Base-by-base conservation (phyloP, 2,113 vertebrate genomes). In the Phrynosoma blainvillii region DNA sequence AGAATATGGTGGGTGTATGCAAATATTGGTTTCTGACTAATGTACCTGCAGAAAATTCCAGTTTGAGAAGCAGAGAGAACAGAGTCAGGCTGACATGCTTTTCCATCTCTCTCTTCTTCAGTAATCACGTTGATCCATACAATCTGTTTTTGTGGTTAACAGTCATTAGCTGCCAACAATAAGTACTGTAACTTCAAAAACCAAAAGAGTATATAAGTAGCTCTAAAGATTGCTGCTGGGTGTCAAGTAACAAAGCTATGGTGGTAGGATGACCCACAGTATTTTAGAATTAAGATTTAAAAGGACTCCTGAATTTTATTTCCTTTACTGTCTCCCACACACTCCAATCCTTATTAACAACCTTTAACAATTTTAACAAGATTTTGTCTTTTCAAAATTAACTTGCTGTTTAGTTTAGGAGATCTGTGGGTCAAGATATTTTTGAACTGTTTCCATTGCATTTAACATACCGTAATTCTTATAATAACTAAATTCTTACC, bases 61-160 rank as follows among this genome's bases (percentile, higher is more conserved):
- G 52, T 90, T 81, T 66, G 1, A 25, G 8, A 30, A 74, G 62
- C 65, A 75, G 68, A 30, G 2, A 90, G 5, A 82, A 75, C 20
- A 65, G 2, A 10, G 59, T 89, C 70, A 92, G 62, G 82, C 2
- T 92, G 86, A 89, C 76, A 84, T 91, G 88, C 87, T 52, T 86
- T 92, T 91, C 91, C 79, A 75, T 79, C 62, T 11, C 81, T 21
- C 20, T 1, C 73, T 25, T 20, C 91, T 81, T 71, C 87, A 30
- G 13, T 18, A 81, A 90, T 74, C 0, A 62, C 18, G 7, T 14
- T 9, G 84, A 56, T 56, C 21, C 18, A 62, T 21, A 65, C 16
- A 81, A 27, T 5, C 3, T 71, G 62, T 59, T 90, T 92, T 80
- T 93, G 59, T 90, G 2, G 1, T 2, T 80, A 23, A 12, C 13